A percentile compares a stretch with the other conserved stretches of the same genome.
Conservation (phyloP, 2,888 invertebrate genomes). For the Plutella xylostella region DNA sequence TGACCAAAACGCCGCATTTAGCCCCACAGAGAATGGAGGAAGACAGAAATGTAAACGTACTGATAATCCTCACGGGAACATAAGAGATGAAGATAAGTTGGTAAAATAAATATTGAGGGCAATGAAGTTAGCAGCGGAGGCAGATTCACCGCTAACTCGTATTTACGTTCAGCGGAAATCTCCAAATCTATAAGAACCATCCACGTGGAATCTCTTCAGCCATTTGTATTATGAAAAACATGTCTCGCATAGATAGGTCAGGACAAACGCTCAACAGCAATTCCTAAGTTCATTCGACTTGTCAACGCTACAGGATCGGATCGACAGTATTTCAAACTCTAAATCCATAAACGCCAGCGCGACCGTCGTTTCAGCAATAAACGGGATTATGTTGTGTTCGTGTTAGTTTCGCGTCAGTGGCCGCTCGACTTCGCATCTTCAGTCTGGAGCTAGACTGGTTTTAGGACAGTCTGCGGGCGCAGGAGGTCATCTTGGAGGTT, state of each 20-base stretch:
- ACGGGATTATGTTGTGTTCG: constrained; percentile 1
- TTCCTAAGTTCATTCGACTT: too few relatives aligned
- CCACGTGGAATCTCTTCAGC: too few relatives aligned
- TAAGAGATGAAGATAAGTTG: constrained; percentile 2
- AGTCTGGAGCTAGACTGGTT: constrained; percentile 15
- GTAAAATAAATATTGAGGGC: not conserved
- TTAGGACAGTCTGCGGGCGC: constrained; percentile 22
- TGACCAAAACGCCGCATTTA: too few relatives aligned
- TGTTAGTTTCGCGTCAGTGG: constrained; percentile 1
- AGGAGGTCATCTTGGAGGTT: constrained; percentile 27
- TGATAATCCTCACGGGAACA: not conserved
- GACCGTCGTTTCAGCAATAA: not conserved
- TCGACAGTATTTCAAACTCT: not conserved
- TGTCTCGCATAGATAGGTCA: too few relatives aligned
- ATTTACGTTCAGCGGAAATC: too few relatives aligned
- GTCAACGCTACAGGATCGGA: too few relatives aligned
- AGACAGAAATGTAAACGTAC: not conserved
- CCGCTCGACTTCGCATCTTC: not conserved
- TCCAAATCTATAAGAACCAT: too few relatives aligned
- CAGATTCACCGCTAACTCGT: not conserved
- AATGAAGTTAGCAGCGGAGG: not conserved
- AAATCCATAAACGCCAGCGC: not conserved
- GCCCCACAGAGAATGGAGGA: too few relatives aligned
- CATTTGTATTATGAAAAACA: too few relatives aligned
- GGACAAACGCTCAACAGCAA: too few relatives aligned